A percentile compares a stretch with the other conserved stretches of the same genome.
Conservation (phyloP, 92 coral and sea anemone genomes). For the Porites rus region DNA sequence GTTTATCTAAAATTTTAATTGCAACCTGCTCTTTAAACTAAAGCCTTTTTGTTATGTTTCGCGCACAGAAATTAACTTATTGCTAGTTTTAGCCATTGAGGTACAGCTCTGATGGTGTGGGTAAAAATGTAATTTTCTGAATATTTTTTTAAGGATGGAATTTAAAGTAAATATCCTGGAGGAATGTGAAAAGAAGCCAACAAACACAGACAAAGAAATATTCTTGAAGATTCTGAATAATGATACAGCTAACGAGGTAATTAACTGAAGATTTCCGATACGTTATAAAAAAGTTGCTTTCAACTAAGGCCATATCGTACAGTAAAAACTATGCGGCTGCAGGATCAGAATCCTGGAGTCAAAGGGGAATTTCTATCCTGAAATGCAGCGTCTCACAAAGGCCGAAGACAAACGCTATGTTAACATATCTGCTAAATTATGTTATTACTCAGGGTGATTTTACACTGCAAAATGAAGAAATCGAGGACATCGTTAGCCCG, state of each 20-base stretch:
- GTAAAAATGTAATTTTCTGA: too few species aligned
- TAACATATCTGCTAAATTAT: not conserved
- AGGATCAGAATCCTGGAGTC: too few species aligned
- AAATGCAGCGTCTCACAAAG: not conserved
- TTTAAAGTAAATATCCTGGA: not conserved
- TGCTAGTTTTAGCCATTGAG: too few species aligned
- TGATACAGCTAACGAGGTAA: constrained; percentile 4
- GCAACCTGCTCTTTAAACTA: too few species aligned
- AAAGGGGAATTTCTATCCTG: not conserved
- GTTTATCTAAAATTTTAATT: too few species aligned
- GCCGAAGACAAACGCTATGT: not conserved
- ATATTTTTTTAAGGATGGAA: not conserved
- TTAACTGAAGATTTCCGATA: too few species aligned
- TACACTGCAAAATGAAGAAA: not conserved
- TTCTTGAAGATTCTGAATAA: not conserved
- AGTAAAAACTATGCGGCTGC: too few species aligned
- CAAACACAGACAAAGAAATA: not conserved
- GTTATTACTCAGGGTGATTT: not conserved
- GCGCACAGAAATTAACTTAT: too few species aligned
- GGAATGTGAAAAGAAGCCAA: not conserved
- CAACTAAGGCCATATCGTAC: too few species aligned
- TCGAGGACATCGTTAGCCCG: not conserved
- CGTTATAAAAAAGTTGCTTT: too few species aligned
- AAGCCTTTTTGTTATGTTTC: too few species aligned
- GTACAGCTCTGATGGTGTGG: too few species aligned